A percentile compares a stretch with the other conserved stretches of the same genome.
Conservation (phyloP, 1,140 invertebrate species). For the Dryas iulia region DNA sequence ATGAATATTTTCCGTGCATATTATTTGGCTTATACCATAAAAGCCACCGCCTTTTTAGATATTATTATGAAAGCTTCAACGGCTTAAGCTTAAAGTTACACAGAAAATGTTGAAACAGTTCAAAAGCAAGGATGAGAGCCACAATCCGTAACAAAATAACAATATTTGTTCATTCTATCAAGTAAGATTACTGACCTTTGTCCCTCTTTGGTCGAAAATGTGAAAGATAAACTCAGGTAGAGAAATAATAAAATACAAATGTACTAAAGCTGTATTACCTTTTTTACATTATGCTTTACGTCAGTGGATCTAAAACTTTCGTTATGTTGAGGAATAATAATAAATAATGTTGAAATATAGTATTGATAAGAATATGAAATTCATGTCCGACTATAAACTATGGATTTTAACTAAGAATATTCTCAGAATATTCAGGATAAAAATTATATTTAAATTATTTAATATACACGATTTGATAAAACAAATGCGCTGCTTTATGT, state of each 20-base stretch:
- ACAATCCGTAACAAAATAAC: conserved; percentile 17
- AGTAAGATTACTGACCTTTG: conserved; percentile 20
- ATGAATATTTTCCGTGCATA: too few relatives aligned
- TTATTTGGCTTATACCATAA: background rate
- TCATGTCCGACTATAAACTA: too few relatives aligned
- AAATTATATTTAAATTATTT: too few relatives aligned
- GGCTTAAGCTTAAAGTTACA: background rate
- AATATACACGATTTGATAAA: too few relatives aligned
- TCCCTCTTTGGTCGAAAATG: conserved; percentile 7
- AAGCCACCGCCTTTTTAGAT: background rate
- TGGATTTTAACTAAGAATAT: too few relatives aligned
- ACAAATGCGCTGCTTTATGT: too few relatives aligned
- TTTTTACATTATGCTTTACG: conserved; percentile 1
- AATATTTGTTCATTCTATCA: conserved; percentile 1
- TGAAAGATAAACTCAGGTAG: conserved; percentile 23
- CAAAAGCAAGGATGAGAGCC: conserved; percentile 3
- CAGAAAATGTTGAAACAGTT: background rate
- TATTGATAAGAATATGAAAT: too few relatives aligned
- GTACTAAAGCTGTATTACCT: background rate
- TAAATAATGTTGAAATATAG: too few relatives aligned
- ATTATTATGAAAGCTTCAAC: background rate
- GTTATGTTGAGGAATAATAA: background rate
- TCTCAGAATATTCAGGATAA: too few relatives aligned
- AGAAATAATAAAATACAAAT: conserved; percentile 15
- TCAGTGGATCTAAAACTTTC: conserved; percentile 3